Base-by-base conservation (phyloP, 1,140 invertebrate genomes). In the Marisa cornuarietis region DNA sequence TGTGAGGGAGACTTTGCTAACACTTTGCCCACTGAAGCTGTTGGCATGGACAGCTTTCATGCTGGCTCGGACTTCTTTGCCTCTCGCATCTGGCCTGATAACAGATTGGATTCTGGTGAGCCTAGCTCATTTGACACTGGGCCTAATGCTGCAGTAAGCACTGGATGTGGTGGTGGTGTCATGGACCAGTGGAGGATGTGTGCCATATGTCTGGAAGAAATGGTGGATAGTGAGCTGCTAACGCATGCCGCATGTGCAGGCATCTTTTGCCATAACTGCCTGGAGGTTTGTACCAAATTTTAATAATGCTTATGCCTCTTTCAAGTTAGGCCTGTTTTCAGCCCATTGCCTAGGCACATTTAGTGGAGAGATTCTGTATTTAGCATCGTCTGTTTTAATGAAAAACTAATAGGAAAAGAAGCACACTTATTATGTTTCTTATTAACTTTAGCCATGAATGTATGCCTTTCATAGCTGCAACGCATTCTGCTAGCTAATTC, bases 151-250 rank as follows among this genome's bases (percentile, higher is more conserved):
- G 77, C 71, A 42, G 66, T 9, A 7, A 69, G n/a, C 11, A 22
- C 26, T 52, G 72, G 62, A 49, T 10, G 0, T 14, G 42, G 69
- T 2, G 42, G 72, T 52, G 61, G 20, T 4, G 71, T 82, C n/a
- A 69, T 77, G 16, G 85, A 87, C 73, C 92, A 87, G 72, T 91
- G 90, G 90, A 86, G 86, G 76, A 88, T 86, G 9, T 94, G 94
- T 89, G 92, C 91, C 52, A 94, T 95, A 79, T 95, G 94, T 83
- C 88, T 94, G 24, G 94, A 94, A 77, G 94, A 94, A 71, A 82
- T 91, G 79, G 89, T 92, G 69, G 92, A 94, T 31, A 90, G 87
- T 24, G 92, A 93, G 81, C 87, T 94, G 54, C 92, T 92, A 80
- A 91, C 91, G 42, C 94, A 94, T 81, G 88, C 87, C 10, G 90